phyloP scores from a whole-genome alignment of 1,140 invertebrate genomes.

The Hypsibius dujardini region DNA sequence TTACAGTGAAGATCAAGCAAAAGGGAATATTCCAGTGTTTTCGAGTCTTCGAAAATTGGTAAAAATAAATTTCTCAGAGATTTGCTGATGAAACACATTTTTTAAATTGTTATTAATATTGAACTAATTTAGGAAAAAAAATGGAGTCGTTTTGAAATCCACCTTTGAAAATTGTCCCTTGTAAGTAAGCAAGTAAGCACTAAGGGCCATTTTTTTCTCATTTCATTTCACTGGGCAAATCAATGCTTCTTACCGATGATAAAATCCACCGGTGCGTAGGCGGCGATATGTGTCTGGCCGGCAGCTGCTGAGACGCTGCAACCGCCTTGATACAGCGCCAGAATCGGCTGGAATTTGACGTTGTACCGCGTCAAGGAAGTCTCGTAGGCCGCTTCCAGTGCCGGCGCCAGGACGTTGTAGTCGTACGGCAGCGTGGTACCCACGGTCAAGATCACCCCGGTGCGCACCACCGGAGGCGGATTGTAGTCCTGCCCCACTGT shows the following conservation, averaged over 20 bases:
- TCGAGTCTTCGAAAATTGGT: too few species aligned
- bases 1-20: too few species aligned
- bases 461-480: not conserved
- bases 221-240: too few species aligned
- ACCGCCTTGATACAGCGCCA: not conserved
- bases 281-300: not conserved
- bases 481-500: not conserved
- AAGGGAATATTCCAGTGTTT: too few species aligned
- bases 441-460: not conserved
- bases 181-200: too few species aligned
- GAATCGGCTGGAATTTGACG: not conserved
- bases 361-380: not conserved
- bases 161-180: too few species aligned
- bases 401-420: not conserved
- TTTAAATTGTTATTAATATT: too few species aligned
- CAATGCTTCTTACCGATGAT: not conserved
- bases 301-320: not conserved
- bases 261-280: not conserved
- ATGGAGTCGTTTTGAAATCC: too few species aligned
- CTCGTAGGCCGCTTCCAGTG: conserved; percentile 4
- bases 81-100: too few species aligned
- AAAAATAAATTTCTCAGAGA: too few species aligned
- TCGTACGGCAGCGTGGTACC: not conserved
- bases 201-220: too few species aligned
- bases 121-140: too few species aligned